Conservation (phyloP, 2,113 vertebrate genomes). For the Pseudopodoces humilis region DNA sequence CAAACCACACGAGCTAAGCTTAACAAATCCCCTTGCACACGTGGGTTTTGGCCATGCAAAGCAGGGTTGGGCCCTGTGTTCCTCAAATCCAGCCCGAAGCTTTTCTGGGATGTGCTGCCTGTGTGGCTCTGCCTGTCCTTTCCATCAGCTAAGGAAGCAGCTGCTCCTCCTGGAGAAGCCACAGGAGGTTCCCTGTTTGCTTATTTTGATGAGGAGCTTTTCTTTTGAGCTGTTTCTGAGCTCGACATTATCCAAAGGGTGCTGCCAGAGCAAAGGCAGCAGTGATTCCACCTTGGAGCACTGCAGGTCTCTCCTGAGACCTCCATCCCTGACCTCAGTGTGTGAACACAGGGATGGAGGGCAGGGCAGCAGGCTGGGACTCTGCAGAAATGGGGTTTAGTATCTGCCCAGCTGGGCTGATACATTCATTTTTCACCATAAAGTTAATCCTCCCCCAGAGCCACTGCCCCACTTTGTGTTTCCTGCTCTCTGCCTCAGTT, state of each 20-base stretch:
- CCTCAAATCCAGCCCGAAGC: background rate
- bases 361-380: background rate
- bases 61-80: background rate
- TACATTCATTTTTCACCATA: background rate
- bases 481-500: background rate
- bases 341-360: background rate
- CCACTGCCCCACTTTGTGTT: too few species aligned
- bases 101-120: background rate
- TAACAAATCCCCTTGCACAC: accelerated
- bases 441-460: background rate
- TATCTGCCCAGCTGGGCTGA: background rate
- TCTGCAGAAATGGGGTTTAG: accelerated
- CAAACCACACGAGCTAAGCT: background rate
- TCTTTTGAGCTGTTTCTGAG: background rate
- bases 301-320: background rate
- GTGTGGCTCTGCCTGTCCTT: background rate
- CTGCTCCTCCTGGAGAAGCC: background rate
- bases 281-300: background rate
- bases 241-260: background rate
- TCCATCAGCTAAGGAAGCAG: background rate
- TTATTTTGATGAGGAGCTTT: background rate
- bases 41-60: accelerated
- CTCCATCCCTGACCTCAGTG: accelerated
- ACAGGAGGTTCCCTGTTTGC: background rate
- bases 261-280: background rate